Conservation (phyloP, 2,113 vertebrate species). For the western clawed frog (Xenopus tropicalis) region UCB_Xtro_10.0 CM004444.2:5626501-5627000, state of each 20-base stretch:
- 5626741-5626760: constrained; percentile 10
- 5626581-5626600: constrained; percentile 39
- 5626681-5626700: constrained; percentile 54
- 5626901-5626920: constrained; percentile 73
- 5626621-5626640: constrained; percentile 55
- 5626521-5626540: constrained; percentile 68
- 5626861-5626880: too few species aligned
- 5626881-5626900: constrained; percentile 60
- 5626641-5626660: constrained; percentile 55
- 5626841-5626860: constrained; percentile 48
- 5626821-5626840: constrained; percentile 62
- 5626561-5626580: neutral
- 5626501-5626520: constrained; percentile 80
- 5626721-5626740: constrained; percentile 57
- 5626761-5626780: constrained; percentile 66
- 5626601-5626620: constrained; percentile 17
- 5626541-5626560: constrained; percentile 41
- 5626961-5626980: neutral
- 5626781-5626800: constrained; percentile 81
- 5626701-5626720: constrained; percentile 53
- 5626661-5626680: constrained; percentile 50
- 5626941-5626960: constrained; percentile 5
- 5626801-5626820: constrained; percentile 78
- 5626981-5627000: neutral
- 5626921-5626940: neutral